phyloP scores from a whole-genome alignment of 2,797 vertebrate genomes.

The Neostethus bicornis region DNA sequence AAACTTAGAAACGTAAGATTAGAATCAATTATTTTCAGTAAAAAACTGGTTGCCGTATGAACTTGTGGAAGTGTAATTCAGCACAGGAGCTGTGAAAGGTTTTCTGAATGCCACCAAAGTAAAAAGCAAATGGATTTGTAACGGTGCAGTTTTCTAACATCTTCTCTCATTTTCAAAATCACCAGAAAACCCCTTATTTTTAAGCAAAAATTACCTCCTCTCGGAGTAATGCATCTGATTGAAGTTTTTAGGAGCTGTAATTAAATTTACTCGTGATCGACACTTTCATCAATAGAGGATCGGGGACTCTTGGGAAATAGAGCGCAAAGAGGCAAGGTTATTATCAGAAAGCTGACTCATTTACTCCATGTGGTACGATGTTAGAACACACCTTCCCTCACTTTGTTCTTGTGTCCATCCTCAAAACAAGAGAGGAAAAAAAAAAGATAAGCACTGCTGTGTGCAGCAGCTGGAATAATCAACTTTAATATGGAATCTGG shows the following conservation, averaged over 20 bases:
- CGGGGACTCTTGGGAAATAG: slow-evolving; percentile 62
- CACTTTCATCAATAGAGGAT: slow-evolving; percentile 52
- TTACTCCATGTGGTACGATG: slow-evolving; percentile 50
- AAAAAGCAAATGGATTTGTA: slow-evolving; percentile 43
- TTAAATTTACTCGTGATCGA: slow-evolving; percentile 74
- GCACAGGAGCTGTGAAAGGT: slow-evolving; percentile 5
- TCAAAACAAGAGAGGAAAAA: slow-evolving; percentile 48
- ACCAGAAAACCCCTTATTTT: slow-evolving; percentile 30
- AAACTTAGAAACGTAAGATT: too few relatives aligned
- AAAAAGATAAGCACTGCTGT: slow-evolving; percentile 33
- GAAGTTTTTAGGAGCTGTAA: slow-evolving; percentile 66
- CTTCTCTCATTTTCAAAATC: slow-evolving; percentile 38
- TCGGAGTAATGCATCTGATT: slow-evolving; percentile 74
- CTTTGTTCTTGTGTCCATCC: slow-evolving; percentile 47
- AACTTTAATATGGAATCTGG: slow-evolving; percentile 56
- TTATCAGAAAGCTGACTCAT: slow-evolving; percentile 72
- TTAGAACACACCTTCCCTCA: slow-evolving; percentile 39
- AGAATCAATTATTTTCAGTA: slow-evolving; percentile 4
- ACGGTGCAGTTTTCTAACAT: slow-evolving; percentile 37
- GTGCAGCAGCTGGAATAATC: slow-evolving; percentile 51
- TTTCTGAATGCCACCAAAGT: slow-evolving; percentile 19
- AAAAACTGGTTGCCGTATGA: slow-evolving; percentile 16
- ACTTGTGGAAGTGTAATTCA: slow-evolving; percentile 14
- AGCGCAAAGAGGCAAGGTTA: slow-evolving; percentile 73
- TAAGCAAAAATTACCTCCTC: slow-evolving; percentile 40